phyloP scores from a whole-genome alignment of 2,113 vertebrate genomes.

The Uria aalge region DNA sequence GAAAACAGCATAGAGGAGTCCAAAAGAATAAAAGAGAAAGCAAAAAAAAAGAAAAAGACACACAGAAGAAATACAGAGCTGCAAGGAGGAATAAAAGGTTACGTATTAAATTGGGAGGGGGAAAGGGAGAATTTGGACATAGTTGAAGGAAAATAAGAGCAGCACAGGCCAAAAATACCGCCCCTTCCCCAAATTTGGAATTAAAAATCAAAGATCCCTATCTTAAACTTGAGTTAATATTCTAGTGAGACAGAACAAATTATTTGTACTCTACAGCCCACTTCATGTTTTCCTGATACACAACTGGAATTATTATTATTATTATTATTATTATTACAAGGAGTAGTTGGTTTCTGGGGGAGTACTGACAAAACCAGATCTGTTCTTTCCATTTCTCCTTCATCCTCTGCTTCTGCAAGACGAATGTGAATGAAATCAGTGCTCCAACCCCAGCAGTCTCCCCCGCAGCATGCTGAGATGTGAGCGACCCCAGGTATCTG shows the following conservation, averaged over 20 bases:
- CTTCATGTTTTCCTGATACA: neutral
- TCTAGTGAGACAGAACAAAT: neutral
- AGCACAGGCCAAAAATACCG: neutral
- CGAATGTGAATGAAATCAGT: neutral
- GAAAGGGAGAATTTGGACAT: neutral
- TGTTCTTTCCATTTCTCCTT: neutral
- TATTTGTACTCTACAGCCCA: neutral
- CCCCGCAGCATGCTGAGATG: neutral
- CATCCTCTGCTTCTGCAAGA: neutral
- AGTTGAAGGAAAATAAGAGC: neutral
- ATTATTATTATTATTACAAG: neutral
- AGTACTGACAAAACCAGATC: neutral
- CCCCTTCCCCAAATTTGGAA: rapidly evolving
- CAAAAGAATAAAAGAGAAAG: neutral
- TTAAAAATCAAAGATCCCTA: neutral
- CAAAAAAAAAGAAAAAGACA: neutral
- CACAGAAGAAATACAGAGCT: neutral
- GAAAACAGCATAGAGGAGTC: neutral
- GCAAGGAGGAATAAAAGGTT: neutral
- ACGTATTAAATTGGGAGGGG: neutral
- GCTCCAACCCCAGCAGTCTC: neutral
- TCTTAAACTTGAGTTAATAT: neutral
- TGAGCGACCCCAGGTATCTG: neutral
- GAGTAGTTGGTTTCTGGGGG: neutral
- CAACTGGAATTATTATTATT: neutral